Conservation (phyloP, 1,140 invertebrate genomes). For the Brachionus sp. region DNA sequence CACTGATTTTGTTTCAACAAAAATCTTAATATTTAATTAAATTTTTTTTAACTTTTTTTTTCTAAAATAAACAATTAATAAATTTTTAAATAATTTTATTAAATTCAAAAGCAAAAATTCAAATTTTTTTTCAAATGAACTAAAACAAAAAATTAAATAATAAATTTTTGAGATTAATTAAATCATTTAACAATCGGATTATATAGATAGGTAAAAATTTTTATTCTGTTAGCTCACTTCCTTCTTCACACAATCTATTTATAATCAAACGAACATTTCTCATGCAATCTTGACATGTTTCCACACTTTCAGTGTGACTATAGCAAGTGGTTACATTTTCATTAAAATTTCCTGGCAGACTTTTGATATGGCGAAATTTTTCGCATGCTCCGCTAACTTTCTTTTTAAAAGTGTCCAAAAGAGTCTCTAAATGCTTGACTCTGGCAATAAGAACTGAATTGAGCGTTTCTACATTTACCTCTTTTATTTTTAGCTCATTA, state of each 20-base stretch:
- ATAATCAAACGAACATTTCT: constrained; percentile 42
- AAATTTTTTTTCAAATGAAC: not conserved
- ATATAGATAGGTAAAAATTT: too few relatives aligned
- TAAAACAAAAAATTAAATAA: not conserved
- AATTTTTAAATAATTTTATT: too few relatives aligned
- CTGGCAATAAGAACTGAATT: constrained; percentile 29
- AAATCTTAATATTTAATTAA: too few relatives aligned
- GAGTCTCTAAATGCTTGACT: constrained; percentile 36
- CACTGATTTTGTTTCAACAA: too few relatives aligned
- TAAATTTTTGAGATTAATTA: too few relatives aligned
- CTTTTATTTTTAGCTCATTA: constrained; percentile 36
- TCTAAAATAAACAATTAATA: not conserved
- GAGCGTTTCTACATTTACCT: constrained; percentile 14
- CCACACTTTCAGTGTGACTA: constrained; percentile 3
- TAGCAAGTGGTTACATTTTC: constrained; percentile 6
- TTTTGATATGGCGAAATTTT: constrained; percentile 45
- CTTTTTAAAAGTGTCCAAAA: constrained; percentile 39
- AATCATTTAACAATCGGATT: too few relatives aligned
- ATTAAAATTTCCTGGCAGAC: constrained; percentile 32
- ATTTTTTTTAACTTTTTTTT: too few relatives aligned
- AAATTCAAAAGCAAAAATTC: not conserved
- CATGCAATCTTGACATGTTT: constrained; percentile 43
- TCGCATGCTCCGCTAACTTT: constrained; percentile 41
- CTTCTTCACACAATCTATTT: constrained; percentile 41
- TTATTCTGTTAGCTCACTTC: constrained; percentile 41